Conservation (phyloP, 2,888 invertebrate species). For the Noctua fimbriata region DNA sequence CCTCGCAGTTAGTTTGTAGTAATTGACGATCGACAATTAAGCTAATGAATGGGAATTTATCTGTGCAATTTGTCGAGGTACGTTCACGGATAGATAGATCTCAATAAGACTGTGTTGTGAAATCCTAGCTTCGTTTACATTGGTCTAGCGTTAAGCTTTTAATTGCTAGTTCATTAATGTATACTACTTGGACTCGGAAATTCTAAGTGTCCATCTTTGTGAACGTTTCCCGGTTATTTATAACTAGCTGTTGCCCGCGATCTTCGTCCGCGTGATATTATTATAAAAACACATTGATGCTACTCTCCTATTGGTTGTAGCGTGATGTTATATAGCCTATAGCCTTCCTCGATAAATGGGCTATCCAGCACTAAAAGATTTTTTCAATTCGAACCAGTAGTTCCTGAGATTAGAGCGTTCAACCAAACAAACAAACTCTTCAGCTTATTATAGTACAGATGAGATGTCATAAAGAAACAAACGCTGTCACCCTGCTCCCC, state of each 20-base stretch:
- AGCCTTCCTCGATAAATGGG: too few species aligned
- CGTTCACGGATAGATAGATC: slow-evolving; percentile 53
- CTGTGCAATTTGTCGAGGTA: slow-evolving; percentile 59
- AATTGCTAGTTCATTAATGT: slow-evolving; percentile 7
- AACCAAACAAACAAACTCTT: too few species aligned
- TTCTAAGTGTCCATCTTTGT: background rate
- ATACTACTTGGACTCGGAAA: background rate
- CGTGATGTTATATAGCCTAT: too few species aligned
- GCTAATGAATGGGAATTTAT: slow-evolving; percentile 70
- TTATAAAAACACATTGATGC: too few species aligned
- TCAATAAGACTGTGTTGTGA: slow-evolving; percentile 37
- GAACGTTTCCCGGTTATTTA: background rate
- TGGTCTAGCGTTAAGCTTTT: slow-evolving; percentile 1
- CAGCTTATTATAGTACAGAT: too few species aligned
- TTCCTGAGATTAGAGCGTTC: too few species aligned
- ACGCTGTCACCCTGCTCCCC: too few species aligned
- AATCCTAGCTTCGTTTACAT: slow-evolving; percentile 27
- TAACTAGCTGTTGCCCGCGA: too few species aligned
- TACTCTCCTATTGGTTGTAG: too few species aligned
- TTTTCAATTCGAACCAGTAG: too few species aligned
- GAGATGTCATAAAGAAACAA: background rate
- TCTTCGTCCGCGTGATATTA: too few species aligned
- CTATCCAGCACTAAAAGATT: too few species aligned
- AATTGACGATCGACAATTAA: slow-evolving; percentile 68
- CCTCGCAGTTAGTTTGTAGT: slow-evolving; percentile 60